phyloP scores from a whole-genome alignment of 2,797 vertebrate species.

The Sebastolobus alascanus region DNA sequence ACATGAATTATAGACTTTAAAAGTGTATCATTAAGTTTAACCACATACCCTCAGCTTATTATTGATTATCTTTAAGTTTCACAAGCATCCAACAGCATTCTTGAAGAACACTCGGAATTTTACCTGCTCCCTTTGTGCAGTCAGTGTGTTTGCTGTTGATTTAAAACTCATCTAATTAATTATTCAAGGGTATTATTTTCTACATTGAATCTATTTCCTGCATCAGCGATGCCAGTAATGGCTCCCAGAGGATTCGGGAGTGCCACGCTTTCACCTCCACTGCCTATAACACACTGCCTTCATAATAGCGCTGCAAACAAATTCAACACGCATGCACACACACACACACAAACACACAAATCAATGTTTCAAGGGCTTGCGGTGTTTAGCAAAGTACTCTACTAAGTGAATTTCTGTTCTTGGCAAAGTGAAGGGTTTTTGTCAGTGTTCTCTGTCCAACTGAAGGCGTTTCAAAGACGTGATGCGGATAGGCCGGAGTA shows the following conservation, averaged over 20 bases:
- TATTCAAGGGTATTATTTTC: slow-evolving; percentile 88
- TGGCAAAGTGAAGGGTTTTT: slow-evolving; percentile 40
- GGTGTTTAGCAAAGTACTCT: slow-evolving; percentile 56
- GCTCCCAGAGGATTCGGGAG: slow-evolving; percentile 79
- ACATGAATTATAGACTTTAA: slow-evolving; percentile 53
- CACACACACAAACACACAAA: slow-evolving; percentile 37
- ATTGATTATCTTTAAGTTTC: slow-evolving; percentile 67
- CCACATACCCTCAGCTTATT: slow-evolving; percentile 46
- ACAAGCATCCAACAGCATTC: slow-evolving; percentile 52
- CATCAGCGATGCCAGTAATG: slow-evolving; percentile 87
- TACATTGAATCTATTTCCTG: slow-evolving; percentile 87
- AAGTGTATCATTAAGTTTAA: slow-evolving; percentile 62
- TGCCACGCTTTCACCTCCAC: slow-evolving; percentile 69
- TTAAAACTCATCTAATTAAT: slow-evolving; percentile 86
- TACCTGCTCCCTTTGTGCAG: slow-evolving; percentile 66
- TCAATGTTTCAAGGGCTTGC: slow-evolving; percentile 59
- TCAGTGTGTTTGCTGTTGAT: slow-evolving; percentile 77
- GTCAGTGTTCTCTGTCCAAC: slow-evolving; percentile 2
- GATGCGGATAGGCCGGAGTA: background rate
- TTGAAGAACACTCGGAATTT: slow-evolving; percentile 60
- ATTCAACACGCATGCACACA: slow-evolving; percentile 40
- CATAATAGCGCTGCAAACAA: slow-evolving; percentile 63
- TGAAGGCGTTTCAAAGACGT: slow-evolving; percentile 18
- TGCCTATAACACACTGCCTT: slow-evolving; percentile 72
- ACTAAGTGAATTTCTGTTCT: slow-evolving; percentile 54